Evolutionary conservation across 2,888 invertebrate genomes (phyloP), one percentile per base, ranked within the genome.

Genomic region (Acanthosepion pharaonis): DNA sequence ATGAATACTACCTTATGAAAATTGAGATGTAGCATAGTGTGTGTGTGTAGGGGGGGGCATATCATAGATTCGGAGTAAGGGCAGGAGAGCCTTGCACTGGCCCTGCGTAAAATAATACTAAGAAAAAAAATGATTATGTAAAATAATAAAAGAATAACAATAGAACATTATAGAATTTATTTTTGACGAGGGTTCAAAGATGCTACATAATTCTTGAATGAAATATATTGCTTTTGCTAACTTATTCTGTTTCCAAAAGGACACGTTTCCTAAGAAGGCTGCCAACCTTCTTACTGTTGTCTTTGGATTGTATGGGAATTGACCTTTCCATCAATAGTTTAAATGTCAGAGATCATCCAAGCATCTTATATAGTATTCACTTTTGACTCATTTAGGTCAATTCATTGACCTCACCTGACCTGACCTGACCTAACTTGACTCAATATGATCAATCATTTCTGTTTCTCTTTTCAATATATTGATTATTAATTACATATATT

Each of bases 361-460:
- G 28, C n/a, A 78, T 78, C 28, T 78, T 78, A 78, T 78, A n/a
- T 9, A 78, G n/a, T n/a, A 78, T 78, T 78, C n/a, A 78, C 78
- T 78, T 78, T 78, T 78, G n/a, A n/a, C n/a, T 78, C 78, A 78
- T 78, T 78, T 78, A 78, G n/a, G 28, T 78, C 78, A n/a, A 78
- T 78, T 78, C 78, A 78, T 6, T 64, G n/a, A 78, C 78, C 78
- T 78, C n/a, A 78, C n/a, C 78, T 78, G 78, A 78, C 78, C 55
- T 55, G 55, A 55, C 55, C 15, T 55, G 15, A 55, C 55, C 15
- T 55, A 5, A 55, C 78, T 11, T 78, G 78, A 78, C 78, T n/a
- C n/a, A 15, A 64, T 64, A 25, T 28, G 28, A 78, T 78, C n/a
- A n/a, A 78, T 78, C n/a, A n/a, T 78, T 78, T 78, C n/a, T 6